These are phyloP conservation scores for Paragorgia papillata DNA, from an alignment of 92 coral and sea anemone genomes.

Conservation along the genomic window DNA sequence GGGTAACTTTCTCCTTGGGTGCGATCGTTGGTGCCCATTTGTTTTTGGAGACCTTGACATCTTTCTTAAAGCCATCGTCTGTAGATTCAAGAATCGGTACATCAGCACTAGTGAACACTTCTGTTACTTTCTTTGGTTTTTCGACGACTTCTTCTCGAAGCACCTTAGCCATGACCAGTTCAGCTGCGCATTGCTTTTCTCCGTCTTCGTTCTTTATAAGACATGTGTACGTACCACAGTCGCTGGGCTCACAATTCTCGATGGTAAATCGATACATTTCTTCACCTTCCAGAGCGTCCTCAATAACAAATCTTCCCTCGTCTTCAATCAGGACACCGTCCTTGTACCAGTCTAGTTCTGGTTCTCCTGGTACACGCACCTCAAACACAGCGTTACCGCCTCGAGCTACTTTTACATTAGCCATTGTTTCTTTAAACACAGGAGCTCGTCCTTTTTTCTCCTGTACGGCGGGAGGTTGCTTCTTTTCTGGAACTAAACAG, in stretches of 20 bases:
- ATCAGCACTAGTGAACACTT: conserved; percentile 3
- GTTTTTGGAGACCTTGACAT: not conserved
- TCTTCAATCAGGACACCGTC: conserved; percentile 70
- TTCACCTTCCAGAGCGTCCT: conserved; percentile 68
- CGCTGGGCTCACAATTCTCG: conserved; percentile 61
- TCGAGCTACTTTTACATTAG: conserved; percentile 63
- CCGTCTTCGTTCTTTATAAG: conserved; percentile 75
- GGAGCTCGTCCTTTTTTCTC: conserved; percentile 56
- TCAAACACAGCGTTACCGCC: conserved; percentile 78
- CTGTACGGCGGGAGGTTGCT: conserved; percentile 1
- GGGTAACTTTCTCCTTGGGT: not conserved
- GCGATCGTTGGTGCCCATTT: not conserved
- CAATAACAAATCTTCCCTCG: conserved; percentile 63
- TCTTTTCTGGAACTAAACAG: conserved; percentile 14
- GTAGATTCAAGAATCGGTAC: not conserved
- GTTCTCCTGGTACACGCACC: conserved; percentile 74
- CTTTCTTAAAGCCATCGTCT: not conserved
- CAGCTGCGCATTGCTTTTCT: conserved; percentile 68
- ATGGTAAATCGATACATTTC: conserved; percentile 66
- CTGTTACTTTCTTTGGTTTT: not conserved
- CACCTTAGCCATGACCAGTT: conserved; percentile 28
- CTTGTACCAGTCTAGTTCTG: conserved; percentile 84
- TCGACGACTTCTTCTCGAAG: not conserved
- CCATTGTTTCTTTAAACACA: conserved; percentile 75
- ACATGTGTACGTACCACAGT: conserved; percentile 82